phyloP scores from a whole-genome alignment of 1,140 invertebrate genomes.

The Magallana ariakensis region DNA sequence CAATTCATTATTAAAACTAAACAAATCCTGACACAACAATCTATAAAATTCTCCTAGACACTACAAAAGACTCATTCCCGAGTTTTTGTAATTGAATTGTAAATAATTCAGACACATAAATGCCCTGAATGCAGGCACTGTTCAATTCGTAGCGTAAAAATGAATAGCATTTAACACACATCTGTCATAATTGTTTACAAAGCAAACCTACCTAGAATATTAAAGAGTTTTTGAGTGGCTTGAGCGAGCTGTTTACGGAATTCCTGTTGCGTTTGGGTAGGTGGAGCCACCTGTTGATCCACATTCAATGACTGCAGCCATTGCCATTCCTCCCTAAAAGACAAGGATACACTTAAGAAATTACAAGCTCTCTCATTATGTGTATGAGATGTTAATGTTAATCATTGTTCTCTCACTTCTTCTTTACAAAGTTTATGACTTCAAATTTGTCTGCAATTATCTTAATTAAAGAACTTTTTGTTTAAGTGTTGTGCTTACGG shows the following conservation, averaged over 20 bases:
- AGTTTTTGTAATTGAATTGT: too few species aligned
- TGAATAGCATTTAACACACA: neutral
- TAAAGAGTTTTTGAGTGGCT: conserved; percentile 73
- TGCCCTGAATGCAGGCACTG: too few species aligned
- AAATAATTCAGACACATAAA: neutral
- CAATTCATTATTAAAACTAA: neutral
- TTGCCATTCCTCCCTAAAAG: conserved; percentile 91
- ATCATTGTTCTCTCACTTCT: neutral
- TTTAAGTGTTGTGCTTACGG: too few species aligned
- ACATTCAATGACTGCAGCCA: conserved; percentile 79
- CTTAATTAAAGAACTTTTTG: neutral
- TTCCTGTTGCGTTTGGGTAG: conserved; percentile 67
- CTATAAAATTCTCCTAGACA: too few species aligned
- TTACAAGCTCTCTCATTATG: neutral
- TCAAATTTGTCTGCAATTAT: neutral
- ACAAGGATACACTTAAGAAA: neutral
- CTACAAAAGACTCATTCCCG: too few species aligned
- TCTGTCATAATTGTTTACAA: conserved; percentile 2
- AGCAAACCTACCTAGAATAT: conserved; percentile 66
- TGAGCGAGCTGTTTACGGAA: conserved; percentile 74
- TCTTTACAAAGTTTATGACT: neutral
- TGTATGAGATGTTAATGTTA: neutral
- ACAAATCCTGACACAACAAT: neutral
- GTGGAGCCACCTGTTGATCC: conserved; percentile 52
- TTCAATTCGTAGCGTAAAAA: neutral